Evolutionary conservation across 2,888 invertebrate species (phyloP).

Genomic region (Carabus problematicus): DNA sequence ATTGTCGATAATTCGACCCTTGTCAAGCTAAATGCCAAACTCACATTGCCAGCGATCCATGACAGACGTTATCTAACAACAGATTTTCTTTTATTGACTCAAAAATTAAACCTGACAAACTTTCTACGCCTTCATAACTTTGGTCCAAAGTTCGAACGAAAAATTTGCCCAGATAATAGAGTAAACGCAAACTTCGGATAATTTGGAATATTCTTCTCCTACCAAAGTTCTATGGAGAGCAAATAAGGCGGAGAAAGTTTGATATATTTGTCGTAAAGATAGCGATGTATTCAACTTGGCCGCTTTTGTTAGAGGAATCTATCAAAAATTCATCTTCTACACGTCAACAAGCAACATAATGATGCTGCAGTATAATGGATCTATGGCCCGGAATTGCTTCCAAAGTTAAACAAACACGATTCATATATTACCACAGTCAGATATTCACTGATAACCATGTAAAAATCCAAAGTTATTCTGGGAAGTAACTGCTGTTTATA

Average conservation of each 20-base stretch:
- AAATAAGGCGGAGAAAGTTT: conserved; percentile 4
- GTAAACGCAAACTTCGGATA: background rate
- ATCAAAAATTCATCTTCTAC: too few relatives aligned
- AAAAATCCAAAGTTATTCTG: too few relatives aligned
- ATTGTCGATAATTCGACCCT: background rate
- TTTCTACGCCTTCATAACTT: conserved; percentile 21
- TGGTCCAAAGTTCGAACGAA: background rate
- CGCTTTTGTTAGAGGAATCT: too few relatives aligned
- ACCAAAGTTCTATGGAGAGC: background rate
- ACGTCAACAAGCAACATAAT: too few relatives aligned
- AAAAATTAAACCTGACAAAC: conserved; percentile 34
- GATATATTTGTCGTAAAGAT: too few relatives aligned
- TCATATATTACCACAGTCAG: too few relatives aligned
- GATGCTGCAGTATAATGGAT: too few relatives aligned
- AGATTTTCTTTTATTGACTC: conserved; percentile 29
- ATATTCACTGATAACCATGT: too few relatives aligned
- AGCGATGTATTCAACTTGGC: too few relatives aligned
- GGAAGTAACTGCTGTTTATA: too few relatives aligned
- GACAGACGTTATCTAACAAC: conserved; percentile 12
- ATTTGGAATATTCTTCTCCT: background rate
- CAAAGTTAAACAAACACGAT: too few relatives aligned
- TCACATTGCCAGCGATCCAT: background rate
- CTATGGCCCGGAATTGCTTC: too few relatives aligned
- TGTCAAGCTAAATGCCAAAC: conserved; percentile 12
- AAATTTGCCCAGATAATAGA: conserved; percentile 11